Evolutionary conservation across 2,888 invertebrate genomes (phyloP).

Genomic region (Branchellion lobata): DNA sequence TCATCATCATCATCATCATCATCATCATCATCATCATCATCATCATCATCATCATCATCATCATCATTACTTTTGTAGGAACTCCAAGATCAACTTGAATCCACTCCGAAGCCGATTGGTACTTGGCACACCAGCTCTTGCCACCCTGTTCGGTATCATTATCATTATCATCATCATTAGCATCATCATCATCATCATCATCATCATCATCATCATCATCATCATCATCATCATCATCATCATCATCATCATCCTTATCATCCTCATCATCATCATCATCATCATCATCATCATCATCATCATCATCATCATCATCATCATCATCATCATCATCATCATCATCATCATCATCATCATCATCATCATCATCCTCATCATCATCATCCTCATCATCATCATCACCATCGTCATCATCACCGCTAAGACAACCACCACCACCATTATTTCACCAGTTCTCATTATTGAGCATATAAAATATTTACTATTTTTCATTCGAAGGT

Average conservation of each 20-base stretch:
- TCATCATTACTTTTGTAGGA: constrained; percentile 60
- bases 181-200: no score
- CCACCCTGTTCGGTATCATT: constrained; percentile 55
- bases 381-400: constrained; percentile 30
- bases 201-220: constrained; percentile 16
- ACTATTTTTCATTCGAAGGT: no score
- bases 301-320: constrained; percentile 22
- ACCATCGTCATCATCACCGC: no score
- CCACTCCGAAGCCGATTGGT: constrained; percentile 65
- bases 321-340: constrained; percentile 35
- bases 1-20: neutral
- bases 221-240: constrained; percentile 37
- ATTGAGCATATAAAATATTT: no score
- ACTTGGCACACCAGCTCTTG: constrained; percentile 65
- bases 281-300: no score
- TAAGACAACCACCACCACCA: no score
- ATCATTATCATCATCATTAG: neutral
- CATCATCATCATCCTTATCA: constrained; percentile 42
- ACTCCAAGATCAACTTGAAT: constrained; percentile 65
- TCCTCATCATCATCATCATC: constrained; percentile 32
- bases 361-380: constrained; percentile 42
- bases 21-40: neutral
- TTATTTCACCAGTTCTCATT: no score
- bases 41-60: no score
- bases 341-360: constrained; percentile 40